phyloP scores from a whole-genome alignment of 2,113 vertebrate species.

The Falcunculus frontatus region DNA sequence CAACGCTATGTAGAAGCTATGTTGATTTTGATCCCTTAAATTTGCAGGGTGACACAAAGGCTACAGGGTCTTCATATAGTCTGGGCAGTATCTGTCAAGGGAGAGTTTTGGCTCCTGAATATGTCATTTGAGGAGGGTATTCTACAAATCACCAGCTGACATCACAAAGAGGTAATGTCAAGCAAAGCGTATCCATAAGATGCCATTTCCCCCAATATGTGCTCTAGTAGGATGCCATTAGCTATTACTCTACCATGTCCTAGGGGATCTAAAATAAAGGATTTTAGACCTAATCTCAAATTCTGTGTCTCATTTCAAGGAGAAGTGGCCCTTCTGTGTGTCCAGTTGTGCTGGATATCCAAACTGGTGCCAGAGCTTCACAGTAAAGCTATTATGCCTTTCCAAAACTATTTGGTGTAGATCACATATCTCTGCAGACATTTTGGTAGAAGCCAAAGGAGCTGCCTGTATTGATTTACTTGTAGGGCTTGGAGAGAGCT shows the following conservation, averaged over 20 bases:
- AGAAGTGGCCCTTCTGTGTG: not conserved
- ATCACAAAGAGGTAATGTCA: not conserved
- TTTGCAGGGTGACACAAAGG: not conserved
- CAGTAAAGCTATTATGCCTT: not conserved
- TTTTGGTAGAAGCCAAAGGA: conserved; percentile 1
- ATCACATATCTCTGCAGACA: not conserved
- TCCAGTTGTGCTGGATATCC: not conserved
- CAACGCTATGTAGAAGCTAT: not conserved
- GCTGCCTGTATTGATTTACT: conserved; percentile 17
- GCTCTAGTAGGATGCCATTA: not conserved
- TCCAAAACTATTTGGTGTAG: not conserved
- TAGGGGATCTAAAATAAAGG: not conserved
- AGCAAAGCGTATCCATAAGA: not conserved
- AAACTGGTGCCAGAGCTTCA: not conserved
- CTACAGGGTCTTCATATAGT: not conserved
- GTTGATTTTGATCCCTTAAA: not conserved
- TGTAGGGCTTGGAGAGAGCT: not conserved
- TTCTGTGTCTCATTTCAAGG: not conserved
- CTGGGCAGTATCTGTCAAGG: not conserved
- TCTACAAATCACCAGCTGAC: not conserved
- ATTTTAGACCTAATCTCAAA: not conserved
- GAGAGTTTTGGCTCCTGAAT: not conserved
- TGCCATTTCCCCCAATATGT: not conserved
- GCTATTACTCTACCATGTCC: not conserved
- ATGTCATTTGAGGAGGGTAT: not conserved